These are phyloP conservation scores for Ramazzottius varieornatus DNA, from an alignment of 2,888 invertebrate species.

Conservation along the genomic window DNA sequence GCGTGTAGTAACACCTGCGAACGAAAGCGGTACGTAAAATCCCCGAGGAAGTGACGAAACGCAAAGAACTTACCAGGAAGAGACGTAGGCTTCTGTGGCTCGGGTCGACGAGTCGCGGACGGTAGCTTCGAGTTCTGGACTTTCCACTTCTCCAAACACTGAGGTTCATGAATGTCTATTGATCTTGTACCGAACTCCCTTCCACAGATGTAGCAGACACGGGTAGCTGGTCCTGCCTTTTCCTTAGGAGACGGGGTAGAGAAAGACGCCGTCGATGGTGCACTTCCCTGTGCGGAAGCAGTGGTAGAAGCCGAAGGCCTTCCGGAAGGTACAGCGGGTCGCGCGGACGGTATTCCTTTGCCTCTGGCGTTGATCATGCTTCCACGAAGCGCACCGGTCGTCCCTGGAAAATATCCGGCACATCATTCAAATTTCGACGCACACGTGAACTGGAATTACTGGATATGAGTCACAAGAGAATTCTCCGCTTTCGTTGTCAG, in stretches of 20 bases:
- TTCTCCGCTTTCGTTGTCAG: too few species aligned
- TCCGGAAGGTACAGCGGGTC: too few species aligned
- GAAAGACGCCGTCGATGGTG: too few species aligned
- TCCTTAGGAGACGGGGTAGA: constrained; percentile 12
- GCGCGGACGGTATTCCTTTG: too few species aligned
- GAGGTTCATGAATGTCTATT: constrained; percentile 37
- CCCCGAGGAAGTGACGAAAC: too few species aligned
- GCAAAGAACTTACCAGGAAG: too few species aligned
- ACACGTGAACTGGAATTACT: too few species aligned
- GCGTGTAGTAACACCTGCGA: constrained; percentile 5
- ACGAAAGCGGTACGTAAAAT: background rate
- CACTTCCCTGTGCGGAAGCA: background rate
- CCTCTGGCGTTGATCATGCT: too few species aligned
- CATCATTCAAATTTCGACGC: too few species aligned
- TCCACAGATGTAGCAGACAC: constrained; percentile 37
- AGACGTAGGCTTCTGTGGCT: constrained; percentile 30
- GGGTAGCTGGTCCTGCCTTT: constrained; percentile 18
- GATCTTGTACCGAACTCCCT: constrained; percentile 36
- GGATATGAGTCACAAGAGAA: too few species aligned
- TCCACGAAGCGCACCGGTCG: too few species aligned
- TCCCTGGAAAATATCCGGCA: too few species aligned
- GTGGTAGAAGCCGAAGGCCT: background rate
- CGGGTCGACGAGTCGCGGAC: constrained; percentile 27
- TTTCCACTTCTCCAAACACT: constrained; percentile 37
- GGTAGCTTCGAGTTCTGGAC: constrained; percentile 33